Conservation (phyloP, 2,888 invertebrate species). For the Holacanthella duospinosa region DNA sequence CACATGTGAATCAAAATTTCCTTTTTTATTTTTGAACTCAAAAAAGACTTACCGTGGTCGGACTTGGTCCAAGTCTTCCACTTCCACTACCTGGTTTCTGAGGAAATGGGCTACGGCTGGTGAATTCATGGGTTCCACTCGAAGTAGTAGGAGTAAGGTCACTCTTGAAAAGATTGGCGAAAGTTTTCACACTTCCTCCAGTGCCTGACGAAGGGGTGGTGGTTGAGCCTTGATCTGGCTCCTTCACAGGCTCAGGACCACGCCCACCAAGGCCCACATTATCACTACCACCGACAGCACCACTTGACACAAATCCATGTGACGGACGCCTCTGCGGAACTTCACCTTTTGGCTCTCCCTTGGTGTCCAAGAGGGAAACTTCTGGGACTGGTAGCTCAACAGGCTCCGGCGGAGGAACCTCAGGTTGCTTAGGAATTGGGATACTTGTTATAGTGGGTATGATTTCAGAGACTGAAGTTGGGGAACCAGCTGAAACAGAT, state of each 20-base stretch:
- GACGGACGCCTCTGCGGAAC: background rate
- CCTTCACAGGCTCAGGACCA: conserved; percentile 38
- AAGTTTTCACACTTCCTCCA: conserved; percentile 55
- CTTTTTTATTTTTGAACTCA: background rate
- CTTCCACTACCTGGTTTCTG: background rate
- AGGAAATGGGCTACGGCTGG: background rate
- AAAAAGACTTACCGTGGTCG: background rate
- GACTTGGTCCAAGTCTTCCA: conserved; percentile 2
- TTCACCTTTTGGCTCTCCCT: background rate
- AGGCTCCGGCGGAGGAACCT: conserved; percentile 43
- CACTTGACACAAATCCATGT: background rate
- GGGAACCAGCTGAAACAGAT: conserved; percentile 9
- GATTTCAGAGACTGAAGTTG: conserved; percentile 22
- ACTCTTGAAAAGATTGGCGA: conserved; percentile 68
- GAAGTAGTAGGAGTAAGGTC: conserved; percentile 9
- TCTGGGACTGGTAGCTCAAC: background rate
- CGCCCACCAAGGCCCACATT: conserved; percentile 31
- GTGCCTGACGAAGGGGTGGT: background rate
- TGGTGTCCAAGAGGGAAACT: background rate
- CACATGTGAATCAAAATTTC: background rate
- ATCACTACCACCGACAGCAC: background rate
- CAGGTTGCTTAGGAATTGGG: conserved; percentile 41
- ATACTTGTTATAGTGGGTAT: conserved; percentile 24
- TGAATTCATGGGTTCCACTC: conserved; percentile 4
- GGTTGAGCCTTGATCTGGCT: conserved; percentile 13